Evolutionary conservation across 2,888 invertebrate species (phyloP).

Genomic region (Tenthredo mesomela): DNA sequence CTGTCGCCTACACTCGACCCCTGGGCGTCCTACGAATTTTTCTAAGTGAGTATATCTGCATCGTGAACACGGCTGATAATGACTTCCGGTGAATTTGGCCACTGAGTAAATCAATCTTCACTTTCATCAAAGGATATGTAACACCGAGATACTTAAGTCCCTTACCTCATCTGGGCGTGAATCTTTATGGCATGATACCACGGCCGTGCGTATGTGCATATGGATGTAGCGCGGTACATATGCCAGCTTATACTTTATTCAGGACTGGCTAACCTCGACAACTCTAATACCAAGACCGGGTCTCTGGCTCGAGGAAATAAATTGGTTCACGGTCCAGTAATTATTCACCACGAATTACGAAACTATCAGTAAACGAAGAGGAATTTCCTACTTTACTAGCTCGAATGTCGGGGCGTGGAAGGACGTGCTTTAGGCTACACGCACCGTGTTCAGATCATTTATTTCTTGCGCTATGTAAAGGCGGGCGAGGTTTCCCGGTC

Average conservation of each 20-base stretch:
- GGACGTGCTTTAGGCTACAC: slow-evolving; percentile 22
- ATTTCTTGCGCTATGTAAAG: slow-evolving; percentile 26
- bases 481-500: neutral
- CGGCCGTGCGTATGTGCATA: slow-evolving; percentile 7
- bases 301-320: slow-evolving; percentile 17
- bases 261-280: neutral
- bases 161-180: neutral
- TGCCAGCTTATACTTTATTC: neutral
- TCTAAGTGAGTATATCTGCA: neutral
- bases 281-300: neutral
- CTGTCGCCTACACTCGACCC: slow-evolving; percentile 37
- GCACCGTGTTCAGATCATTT: slow-evolving; percentile 20
- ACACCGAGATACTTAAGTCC: neutral
- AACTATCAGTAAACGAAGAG: slow-evolving; percentile 45
- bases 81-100: neutral
- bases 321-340: slow-evolving; percentile 45
- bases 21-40: neutral
- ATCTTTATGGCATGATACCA: neutral
- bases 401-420: slow-evolving; percentile 9
- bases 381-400: slow-evolving; percentile 32
- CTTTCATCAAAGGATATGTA: neutral
- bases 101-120: neutral
- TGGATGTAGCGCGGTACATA: neutral
- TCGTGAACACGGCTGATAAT: neutral
- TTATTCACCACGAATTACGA: slow-evolving; percentile 46